Evolutionary conservation across 2,888 invertebrate genomes (phyloP).

Genomic region (Masnerella sp.): DNA sequence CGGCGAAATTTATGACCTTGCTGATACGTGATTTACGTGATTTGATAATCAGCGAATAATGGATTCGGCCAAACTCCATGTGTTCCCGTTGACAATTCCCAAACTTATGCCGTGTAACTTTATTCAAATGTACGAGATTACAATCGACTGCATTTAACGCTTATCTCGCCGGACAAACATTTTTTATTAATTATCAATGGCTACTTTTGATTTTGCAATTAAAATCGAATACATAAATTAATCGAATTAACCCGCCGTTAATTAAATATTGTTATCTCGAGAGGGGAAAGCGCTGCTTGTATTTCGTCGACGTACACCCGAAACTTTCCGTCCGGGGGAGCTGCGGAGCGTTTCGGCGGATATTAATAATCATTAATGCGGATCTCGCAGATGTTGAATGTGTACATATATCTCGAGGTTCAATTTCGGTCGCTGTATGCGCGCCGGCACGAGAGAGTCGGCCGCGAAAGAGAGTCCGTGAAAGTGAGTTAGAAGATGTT

Average conservation of each 20-base stretch:
- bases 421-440: slow-evolving; percentile 22
- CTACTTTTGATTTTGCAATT: slow-evolving; percentile 43
- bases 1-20: slow-evolving; percentile 41
- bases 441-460: slow-evolving; percentile 9
- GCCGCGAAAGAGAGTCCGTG: neutral
- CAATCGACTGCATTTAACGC: slow-evolving; percentile 40
- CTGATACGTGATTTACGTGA: slow-evolving; percentile 53
- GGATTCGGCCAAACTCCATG: slow-evolving; percentile 10
- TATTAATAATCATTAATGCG: slow-evolving; percentile 49
- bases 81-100: slow-evolving; percentile 29
- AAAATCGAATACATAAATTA: slow-evolving; percentile 49
- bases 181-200: slow-evolving; percentile 42
- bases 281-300: neutral
- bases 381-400: slow-evolving; percentile 20
- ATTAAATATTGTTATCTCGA: slow-evolving; percentile 40
- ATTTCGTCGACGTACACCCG: slow-evolving; percentile 14
- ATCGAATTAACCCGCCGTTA: slow-evolving; percentile 33
- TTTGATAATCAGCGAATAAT: slow-evolving; percentile 47
- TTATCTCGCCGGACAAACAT: slow-evolving; percentile 28
- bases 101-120: slow-evolving; percentile 37
- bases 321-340: no score
- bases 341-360: slow-evolving; percentile 25
- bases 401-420: slow-evolving; percentile 15
- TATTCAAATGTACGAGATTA: slow-evolving; percentile 49
- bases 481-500: slow-evolving; percentile 52